Conservation (phyloP, 1,140 invertebrate genomes). For the Trichomalopsis sarcophagae region DNA sequence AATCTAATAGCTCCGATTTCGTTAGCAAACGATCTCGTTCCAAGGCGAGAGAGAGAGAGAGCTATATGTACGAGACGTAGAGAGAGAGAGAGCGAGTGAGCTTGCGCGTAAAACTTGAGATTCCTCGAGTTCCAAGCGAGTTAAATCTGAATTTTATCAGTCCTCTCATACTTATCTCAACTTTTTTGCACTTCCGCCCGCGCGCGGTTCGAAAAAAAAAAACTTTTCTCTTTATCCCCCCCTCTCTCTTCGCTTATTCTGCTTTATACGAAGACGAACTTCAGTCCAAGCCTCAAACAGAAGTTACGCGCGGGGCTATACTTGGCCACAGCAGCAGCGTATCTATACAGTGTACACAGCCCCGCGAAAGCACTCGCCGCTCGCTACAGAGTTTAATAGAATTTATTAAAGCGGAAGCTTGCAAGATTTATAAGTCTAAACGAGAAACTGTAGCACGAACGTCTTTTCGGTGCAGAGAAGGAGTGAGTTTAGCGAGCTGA, state of each 20-base stretch:
- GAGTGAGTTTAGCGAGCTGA: background rate
- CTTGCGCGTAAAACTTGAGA: background rate
- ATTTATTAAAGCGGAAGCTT: background rate
- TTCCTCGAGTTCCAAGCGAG: background rate
- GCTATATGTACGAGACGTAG: no score
- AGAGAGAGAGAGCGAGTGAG: background rate
- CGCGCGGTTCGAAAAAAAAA: background rate
- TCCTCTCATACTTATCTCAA: background rate
- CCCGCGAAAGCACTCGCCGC: background rate
- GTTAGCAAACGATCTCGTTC: background rate
- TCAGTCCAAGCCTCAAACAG: background rate
- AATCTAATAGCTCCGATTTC: slow-evolving; percentile 1
- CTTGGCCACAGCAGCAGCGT: no score
- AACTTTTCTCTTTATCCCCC: background rate
- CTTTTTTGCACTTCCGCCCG: background rate
- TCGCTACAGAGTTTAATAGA: background rate
- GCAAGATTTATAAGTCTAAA: background rate
- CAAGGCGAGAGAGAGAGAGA: background rate
- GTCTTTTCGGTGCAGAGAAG: background rate
- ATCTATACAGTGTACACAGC: background rate
- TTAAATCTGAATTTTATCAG: slow-evolving; percentile 5
- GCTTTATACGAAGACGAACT: background rate
- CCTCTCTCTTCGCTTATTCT: background rate
- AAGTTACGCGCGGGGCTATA: background rate
- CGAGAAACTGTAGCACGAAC: background rate